Evolutionary conservation across 1,140 invertebrate species (phyloP), one percentile per base, ranked within the genome.

Genomic region (Penaeus indicus): DNA sequence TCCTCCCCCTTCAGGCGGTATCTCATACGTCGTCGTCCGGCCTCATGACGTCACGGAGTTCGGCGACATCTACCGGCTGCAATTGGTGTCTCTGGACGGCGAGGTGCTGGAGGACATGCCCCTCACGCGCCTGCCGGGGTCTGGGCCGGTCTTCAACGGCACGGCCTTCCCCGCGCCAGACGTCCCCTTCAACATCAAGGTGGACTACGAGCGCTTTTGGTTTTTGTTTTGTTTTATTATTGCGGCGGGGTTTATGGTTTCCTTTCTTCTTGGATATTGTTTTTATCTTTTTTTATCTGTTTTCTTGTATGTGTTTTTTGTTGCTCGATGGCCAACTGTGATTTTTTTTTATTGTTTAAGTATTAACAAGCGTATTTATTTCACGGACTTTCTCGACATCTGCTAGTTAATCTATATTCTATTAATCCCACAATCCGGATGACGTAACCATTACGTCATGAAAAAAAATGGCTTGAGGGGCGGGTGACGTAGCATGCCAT

Each of bases 171-270:
- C 92, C 27, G 93, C 94, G 64, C 93, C 94, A 21, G 91, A 93
- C 85, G 92, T 93, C 60, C 93, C 93, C 91, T 95, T 95, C 91
- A 94, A 94, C 90, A 91, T 95, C 21, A 93, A 93, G 92, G 94
- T 95, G 90, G 89, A 90, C 75, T 90, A 42, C 11, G 25, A 25
- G 16, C 21, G 32, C 62, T 69, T n/a, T 75, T 75, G 22, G 18
- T 64, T 38, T 67, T 38, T 67, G 13, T 27, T 27, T 25, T 25
- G 7, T 62, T 63, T 83, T 25, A 25, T n/a, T 64, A 18, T 18
- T 10, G 80, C 21, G 47, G 47, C n/a, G 80, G 22, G 8, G 47
- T 32, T 32, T 32, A 32, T 2, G 32, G 0, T 54, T 54, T 54
- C 11, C 1, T 54, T 54, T 54, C 1, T 54, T 54, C 16, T 13